Conservation (phyloP, 2,113 vertebrate genomes). For the Nycticryphes semicollaris region DNA sequence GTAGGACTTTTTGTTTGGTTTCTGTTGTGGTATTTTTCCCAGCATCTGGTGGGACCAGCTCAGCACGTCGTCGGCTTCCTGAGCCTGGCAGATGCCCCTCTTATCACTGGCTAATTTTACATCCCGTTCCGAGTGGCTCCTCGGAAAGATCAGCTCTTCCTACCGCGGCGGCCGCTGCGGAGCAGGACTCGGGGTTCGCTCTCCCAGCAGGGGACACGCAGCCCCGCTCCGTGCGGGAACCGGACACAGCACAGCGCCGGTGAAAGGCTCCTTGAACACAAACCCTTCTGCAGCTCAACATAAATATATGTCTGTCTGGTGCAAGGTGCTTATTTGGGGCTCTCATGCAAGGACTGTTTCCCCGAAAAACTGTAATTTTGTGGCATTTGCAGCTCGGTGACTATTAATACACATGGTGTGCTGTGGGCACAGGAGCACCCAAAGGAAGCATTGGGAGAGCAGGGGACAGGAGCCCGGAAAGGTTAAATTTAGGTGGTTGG, state of each 20-base stretch:
- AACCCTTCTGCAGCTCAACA: not conserved
- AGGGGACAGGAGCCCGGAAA: not conserved
- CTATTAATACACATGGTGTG: not conserved
- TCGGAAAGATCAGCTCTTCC: not conserved
- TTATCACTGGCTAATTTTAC: not conserved
- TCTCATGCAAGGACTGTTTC: not conserved
- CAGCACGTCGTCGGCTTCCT: accelerated
- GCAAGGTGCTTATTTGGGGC: conserved; percentile 32
- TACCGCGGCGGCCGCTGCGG: not conserved
- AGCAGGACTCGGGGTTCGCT: not conserved
- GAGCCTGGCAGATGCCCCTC: not conserved
- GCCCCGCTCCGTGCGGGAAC: not conserved
- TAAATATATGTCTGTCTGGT: not conserved
- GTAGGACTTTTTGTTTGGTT: not conserved
- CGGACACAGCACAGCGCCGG: accelerated
- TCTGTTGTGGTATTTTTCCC: not conserved
- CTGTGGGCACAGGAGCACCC: accelerated
- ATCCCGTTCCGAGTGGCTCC: accelerated
- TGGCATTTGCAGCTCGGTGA: not conserved
- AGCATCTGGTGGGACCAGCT: not conserved
- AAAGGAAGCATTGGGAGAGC: not conserved
- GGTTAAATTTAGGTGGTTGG: not conserved
- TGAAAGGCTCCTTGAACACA: accelerated
- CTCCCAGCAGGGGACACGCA: not conserved
- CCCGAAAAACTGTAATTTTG: conserved; percentile 9